phyloP scores from a whole-genome alignment of 2,888 invertebrate species.

The Conops quadrifasciatus region DNA sequence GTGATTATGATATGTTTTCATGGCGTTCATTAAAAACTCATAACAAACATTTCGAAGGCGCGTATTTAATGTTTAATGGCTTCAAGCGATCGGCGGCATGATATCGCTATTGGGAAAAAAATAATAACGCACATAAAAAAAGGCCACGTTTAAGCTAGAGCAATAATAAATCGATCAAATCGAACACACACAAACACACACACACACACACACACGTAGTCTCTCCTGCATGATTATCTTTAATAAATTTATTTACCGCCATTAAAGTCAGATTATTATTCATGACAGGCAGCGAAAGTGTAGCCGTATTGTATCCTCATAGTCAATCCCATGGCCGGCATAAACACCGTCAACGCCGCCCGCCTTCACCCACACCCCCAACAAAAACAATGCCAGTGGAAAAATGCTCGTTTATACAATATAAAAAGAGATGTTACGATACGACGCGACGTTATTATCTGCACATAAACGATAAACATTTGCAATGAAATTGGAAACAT shows the following conservation, averaged over 20 bases:
- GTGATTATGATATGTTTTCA: too few species aligned
- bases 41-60: too few species aligned
- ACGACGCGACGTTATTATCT: too few species aligned
- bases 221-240: slow-evolving; percentile 14
- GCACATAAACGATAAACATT: neutral
- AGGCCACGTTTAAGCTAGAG: neutral
- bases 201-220: neutral
- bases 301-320: neutral
- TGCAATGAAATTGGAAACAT: slow-evolving; percentile 11
- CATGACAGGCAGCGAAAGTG: slow-evolving; percentile 32
- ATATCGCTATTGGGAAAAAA: neutral
- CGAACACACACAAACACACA: neutral
- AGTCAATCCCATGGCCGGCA: neutral
- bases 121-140: neutral
- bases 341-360: neutral
- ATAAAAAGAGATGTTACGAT: neutral
- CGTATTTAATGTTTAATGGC: too few species aligned
- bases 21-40: too few species aligned
- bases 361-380: neutral
- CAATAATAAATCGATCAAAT: too few species aligned
- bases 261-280: slow-evolving; percentile 33
- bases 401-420: neutral
- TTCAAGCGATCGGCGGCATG: too few species aligned
- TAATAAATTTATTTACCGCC: slow-evolving; percentile 34
- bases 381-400: neutral